These are phyloP conservation scores for Patagioenas fasciata DNA, from an alignment of 2,113 vertebrate genomes.

Conservation along the genomic window DNA sequence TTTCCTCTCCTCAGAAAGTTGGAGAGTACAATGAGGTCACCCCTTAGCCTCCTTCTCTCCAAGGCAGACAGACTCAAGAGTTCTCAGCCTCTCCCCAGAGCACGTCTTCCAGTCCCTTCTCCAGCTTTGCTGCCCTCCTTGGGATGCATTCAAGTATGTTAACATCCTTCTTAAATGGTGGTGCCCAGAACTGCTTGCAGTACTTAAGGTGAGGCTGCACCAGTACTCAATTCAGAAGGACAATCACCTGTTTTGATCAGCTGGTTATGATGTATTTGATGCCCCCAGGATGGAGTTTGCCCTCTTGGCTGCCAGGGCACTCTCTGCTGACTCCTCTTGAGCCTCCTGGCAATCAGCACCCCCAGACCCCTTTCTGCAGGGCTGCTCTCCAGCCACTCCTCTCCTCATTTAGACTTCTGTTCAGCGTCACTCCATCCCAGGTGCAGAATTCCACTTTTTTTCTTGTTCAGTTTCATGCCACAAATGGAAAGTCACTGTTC, in stretches of 20 bases:
- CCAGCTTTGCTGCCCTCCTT: background rate
- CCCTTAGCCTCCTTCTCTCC: background rate
- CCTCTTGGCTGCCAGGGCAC: background rate
- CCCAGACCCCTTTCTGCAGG: background rate
- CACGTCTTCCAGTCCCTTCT: background rate
- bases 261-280: background rate
- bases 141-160: background rate
- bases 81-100: background rate
- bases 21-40: background rate
- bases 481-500: background rate
- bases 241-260: background rate
- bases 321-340: background rate
- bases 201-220: background rate
- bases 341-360: background rate
- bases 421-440: fast-evolving
- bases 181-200: background rate
- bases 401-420: too few species aligned
- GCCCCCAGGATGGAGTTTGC: background rate
- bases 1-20: background rate
- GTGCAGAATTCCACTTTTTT: background rate
- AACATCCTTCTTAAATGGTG: background rate
- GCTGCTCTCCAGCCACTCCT: background rate
- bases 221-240: background rate
- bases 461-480: background rate
- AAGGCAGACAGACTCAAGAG: background rate